Evolutionary conservation across 92 coral and sea anemone species (phyloP), one percentile per base, ranked within the genome.

Genomic region (Isaurus tuberculatus): DNA sequence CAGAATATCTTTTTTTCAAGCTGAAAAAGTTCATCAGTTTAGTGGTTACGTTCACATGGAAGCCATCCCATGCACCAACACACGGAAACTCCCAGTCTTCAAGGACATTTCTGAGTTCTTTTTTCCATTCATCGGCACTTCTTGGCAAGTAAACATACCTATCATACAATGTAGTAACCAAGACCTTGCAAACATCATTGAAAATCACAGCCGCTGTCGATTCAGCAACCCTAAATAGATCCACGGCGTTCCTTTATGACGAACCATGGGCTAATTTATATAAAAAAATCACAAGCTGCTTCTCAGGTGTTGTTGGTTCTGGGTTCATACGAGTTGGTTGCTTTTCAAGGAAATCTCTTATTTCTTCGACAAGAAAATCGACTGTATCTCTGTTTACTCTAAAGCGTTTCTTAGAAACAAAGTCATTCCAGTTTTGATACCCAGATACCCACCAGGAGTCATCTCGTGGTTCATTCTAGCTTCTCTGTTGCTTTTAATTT

Each of bases 161-260:
- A 84, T 91, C 88, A 51, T 88, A 87, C 28, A 79, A 73, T 32
- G 32, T 79, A 75, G 58, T 25, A 20, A 90, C 77, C 31, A 90
- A 46, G 36, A 55, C 48, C 63, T 44, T 85, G 75, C 92, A 84
- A 36, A 91, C 89, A 25, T 89, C 57, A 65, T 91, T 85, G 81
- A 85, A 89, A 71, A 89, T 66, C 55, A 80, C 90, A 40, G 86
- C 69, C 10, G 89, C 89, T 69, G 94, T 88, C 44, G 91, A 81
- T 68, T 60, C 89, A 20, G 91, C 91, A 79, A 87, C 91, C 25
- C 91, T 87, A 63, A 91, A 88, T 70, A 91, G 70, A 65, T 91
- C 89, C 17, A 87, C 88, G 44, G 84, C 88, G 23, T 88, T 91
- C 36, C 70, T 43, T 66, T 64, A 89, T 53, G 92, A 80, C 57